These are phyloP conservation scores for Melanotaenia parkinsoni DNA, from an alignment of 2,797 vertebrate genomes.

Conservation along the genomic window DNA sequence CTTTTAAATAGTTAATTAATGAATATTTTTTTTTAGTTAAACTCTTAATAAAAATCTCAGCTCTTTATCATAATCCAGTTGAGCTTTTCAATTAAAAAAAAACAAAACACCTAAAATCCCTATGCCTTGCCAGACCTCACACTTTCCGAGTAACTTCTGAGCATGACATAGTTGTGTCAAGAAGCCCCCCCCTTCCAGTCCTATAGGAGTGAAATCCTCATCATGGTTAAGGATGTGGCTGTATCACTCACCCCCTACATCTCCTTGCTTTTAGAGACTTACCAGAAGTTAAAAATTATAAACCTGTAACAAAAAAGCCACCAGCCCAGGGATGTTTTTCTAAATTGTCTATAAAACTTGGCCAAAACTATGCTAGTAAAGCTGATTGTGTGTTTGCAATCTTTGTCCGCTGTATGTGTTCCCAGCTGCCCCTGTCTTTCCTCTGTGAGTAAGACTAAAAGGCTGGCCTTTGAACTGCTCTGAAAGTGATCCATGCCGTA, in stretches of 20 bases:
- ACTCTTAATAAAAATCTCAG: background rate
- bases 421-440: slow-evolving; percentile 75
- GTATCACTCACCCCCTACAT: slow-evolving; percentile 47
- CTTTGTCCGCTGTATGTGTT: slow-evolving; percentile 67
- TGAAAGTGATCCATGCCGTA: slow-evolving; percentile 83
- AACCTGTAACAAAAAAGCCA: slow-evolving; percentile 38
- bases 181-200: slow-evolving; percentile 38
- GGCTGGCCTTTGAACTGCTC: slow-evolving; percentile 81
- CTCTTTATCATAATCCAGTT: too few relatives aligned
- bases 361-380: slow-evolving; percentile 64
- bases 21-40: background rate
- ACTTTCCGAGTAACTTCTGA: slow-evolving; percentile 55
- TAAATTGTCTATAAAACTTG: slow-evolving; percentile 64
- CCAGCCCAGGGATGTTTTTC: slow-evolving; percentile 51
- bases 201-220: slow-evolving; percentile 55
- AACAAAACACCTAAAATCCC: slow-evolving; percentile 28
- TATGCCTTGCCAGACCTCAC: slow-evolving; percentile 42
- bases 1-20: background rate
- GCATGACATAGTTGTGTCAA: slow-evolving; percentile 53
- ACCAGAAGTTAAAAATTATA: slow-evolving; percentile 66
- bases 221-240: slow-evolving; percentile 59
- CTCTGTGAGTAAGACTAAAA: slow-evolving; percentile 75
- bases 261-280: slow-evolving; percentile 42
- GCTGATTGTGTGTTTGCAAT: slow-evolving; percentile 67
- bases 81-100: slow-evolving; percentile 12